Base-by-base conservation (phyloP, 2,888 invertebrate species). In the Zaprionus lineosus region DNA sequence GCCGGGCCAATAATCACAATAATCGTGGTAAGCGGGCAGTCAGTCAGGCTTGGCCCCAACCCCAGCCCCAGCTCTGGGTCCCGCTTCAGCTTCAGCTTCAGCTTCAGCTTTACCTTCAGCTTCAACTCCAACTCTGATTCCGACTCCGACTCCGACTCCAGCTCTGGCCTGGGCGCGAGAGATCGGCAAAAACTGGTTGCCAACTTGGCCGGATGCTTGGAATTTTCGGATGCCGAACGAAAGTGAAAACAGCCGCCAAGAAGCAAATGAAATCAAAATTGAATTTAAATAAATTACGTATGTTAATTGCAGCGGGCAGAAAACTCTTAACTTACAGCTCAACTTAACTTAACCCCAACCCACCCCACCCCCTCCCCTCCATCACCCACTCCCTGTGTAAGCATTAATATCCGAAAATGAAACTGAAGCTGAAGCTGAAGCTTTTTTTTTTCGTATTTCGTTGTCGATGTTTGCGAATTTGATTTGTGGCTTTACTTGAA, bases 271-370 rank as follows among this genome's bases (percentile, higher is more conserved):
- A 85, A 75, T 61, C 37, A 71, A 85, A 76, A 86, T 77, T 81
- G 82, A 81, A 86, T 81, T 81, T 81, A 86, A 86, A 86, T 81
- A 86, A 86, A 84, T 81, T 81, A 86, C 70, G 67, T 84, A 81
- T 81, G 81, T 81, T 86, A 84, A 81, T 84, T 81, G 84, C 60
- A 50, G 31, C 2, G 50, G 41, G 37, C 43, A 63, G 55, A 44
- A 57, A 53, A 14, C 24, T 24, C 24, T 24, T 24, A 24, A 4
- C 24, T 24, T 2, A 24, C 24, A 24, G 4, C 24, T 24, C n/a
- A 24, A 43, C 41, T 37, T 34, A 15, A 31, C 28, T 9, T 28
- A 14, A 9, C n/a, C 40, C 24, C 19, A 41, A 15, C 33, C n/a
- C n/a, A n/a, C n/a, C n/a, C n/a, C n/a, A n/a, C n/a, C n/a, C n/a